Base-by-base conservation (phyloP, 2,113 vertebrate genomes). In the Microcebus griseorufus region DNA sequence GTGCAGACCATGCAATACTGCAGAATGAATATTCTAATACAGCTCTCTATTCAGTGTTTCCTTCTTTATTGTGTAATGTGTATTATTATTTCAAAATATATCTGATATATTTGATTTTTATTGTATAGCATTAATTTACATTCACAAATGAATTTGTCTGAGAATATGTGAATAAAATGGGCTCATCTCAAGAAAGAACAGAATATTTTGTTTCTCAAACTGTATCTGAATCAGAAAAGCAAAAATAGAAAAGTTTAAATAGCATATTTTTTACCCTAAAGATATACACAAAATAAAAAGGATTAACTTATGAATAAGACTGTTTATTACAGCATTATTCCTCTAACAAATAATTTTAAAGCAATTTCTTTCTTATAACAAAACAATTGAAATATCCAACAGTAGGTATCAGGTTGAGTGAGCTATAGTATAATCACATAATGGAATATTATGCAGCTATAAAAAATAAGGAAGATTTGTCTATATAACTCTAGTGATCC, bases 1-100 rank as follows among this genome's bases (percentile, higher is more conserved):
- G 27, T 73, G 69, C 25, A 83, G 29, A 87, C 6, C 9, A 70
- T 39, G 88, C 10, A 88, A 64, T 93, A 65, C 17, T 81, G 14
- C 22, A 96, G 45, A 70, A 84, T 80, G 27, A 88, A 58, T 8
- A 45, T 55, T 90, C 12, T 58, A 79, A 95, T 72, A 29, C 8
- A 67, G 11, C n/a, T 58, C 18, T 53, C 9, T 78, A 85, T 48
- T 84, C 39, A 48, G 34, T 62, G 29, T 67, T 73, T 62, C 22
- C 18, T 67, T 53, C 34, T 94, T 87, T 94, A 14, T 60, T 94
- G 48, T 87, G 1, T 80, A 89, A 45, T 25, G 11, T 60, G 18
- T 83, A 23, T 42, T 58, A 84, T 75, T 34, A 93, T 86, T 86
- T 92, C 18, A 78, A 96, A 91, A 78, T 82, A 79, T 83, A 42